These are phyloP conservation scores for Meghimatium bilineatum DNA, from an alignment of 2,888 invertebrate species.

Conservation along the genomic window DNA sequence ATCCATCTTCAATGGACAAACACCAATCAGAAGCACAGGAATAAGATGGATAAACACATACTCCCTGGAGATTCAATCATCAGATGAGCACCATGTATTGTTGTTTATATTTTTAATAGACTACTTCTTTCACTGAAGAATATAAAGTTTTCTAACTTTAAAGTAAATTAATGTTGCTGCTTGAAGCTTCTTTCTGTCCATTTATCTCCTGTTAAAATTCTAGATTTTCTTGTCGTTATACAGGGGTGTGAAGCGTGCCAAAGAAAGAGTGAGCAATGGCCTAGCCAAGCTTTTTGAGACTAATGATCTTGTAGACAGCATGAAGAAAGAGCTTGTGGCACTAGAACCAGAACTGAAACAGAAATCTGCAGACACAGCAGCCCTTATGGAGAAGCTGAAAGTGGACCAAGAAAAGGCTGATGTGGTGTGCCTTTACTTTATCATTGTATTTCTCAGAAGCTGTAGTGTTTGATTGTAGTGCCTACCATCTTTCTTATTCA, in stretches of 20 bases:
- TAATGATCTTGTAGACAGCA: constrained; percentile 87
- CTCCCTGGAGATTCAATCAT: no score
- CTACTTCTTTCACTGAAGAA: no score
- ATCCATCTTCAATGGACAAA: no score
- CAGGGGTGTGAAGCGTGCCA: constrained; percentile 72
- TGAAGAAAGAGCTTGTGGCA: constrained; percentile 89
- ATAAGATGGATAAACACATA: no score
- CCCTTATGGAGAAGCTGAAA: constrained; percentile 85
- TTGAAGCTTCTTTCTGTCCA: no score
- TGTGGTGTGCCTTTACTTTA: constrained; percentile 78
- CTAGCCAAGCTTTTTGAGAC: constrained; percentile 88
- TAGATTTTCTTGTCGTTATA: neutral
- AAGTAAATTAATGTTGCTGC: no score
- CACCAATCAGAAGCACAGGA: no score
- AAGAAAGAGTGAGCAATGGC: constrained; percentile 76
- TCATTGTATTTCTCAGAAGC: neutral
- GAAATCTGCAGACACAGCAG: constrained; percentile 86
- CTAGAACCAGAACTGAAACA: constrained; percentile 88
- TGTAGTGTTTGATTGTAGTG: neutral
- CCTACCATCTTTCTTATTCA: neutral
- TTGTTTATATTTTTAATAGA: no score
- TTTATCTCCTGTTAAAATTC: neutral
- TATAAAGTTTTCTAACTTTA: no score
- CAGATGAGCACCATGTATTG: no score
- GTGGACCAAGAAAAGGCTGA: constrained; percentile 89